These are phyloP conservation scores for Cosmia trapezina DNA, from an alignment of 2,888 invertebrate genomes.

Conservation along the genomic window DNA sequence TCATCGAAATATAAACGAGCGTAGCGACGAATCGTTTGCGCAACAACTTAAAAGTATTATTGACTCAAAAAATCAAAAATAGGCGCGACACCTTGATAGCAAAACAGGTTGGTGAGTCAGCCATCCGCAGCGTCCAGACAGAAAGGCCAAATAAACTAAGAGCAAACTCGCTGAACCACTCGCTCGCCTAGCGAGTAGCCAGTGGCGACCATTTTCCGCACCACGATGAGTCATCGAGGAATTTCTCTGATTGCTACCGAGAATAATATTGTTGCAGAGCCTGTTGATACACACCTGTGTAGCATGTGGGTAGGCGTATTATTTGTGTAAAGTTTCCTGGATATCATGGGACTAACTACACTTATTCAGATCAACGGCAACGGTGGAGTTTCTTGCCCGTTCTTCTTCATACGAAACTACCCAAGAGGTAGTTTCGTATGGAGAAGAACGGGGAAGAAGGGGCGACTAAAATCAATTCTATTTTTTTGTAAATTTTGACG, in stretches of 20 bases:
- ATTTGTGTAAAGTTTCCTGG: constrained; percentile 23
- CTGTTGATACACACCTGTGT: constrained; percentile 13
- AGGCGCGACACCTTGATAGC: constrained; percentile 59
- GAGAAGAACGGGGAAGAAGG: no score
- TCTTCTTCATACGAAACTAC: no score
- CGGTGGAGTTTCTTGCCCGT: no score
- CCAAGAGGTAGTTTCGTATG: no score
- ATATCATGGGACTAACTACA: neutral
- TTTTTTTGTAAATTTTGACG: no score
- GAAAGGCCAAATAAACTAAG: constrained; percentile 71
- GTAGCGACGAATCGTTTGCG: neutral
- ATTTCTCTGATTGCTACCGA: constrained; percentile 66
- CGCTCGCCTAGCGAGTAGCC: constrained; percentile 52
- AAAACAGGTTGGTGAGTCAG: constrained; percentile 73
- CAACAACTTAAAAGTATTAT: constrained; percentile 13
- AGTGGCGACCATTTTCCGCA: constrained; percentile 60
- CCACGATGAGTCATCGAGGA: constrained; percentile 65
- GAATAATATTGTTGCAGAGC: constrained; percentile 49
- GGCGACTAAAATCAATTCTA: no score
- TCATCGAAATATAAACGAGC: neutral
- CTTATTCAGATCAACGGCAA: no score
- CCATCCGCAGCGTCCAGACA: constrained; percentile 57
- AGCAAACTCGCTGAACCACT: constrained; percentile 70
- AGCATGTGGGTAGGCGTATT: constrained; percentile 1
- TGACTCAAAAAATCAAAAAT: constrained; percentile 45